Evolutionary conservation across 2,888 invertebrate species (phyloP).

Genomic region (Protophormia terraenovae): DNA sequence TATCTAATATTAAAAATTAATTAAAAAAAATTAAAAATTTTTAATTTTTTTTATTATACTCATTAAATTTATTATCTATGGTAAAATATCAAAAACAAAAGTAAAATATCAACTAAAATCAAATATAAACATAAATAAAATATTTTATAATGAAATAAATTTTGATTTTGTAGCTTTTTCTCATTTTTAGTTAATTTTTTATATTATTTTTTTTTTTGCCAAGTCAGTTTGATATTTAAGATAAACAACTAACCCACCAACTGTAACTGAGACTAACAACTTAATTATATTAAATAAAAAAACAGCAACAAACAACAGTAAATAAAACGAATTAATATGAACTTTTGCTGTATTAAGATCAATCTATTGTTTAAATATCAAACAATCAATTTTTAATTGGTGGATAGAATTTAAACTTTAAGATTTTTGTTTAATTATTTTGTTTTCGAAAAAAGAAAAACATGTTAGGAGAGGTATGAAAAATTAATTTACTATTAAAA

Average conservation of each 20-base stretch:
- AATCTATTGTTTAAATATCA: slow-evolving; percentile 51
- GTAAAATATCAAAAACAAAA: not conserved
- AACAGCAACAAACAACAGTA: not conserved
- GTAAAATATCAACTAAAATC: not conserved
- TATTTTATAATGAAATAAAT: slow-evolving; percentile 36
- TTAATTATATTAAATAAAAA: slow-evolving; percentile 51
- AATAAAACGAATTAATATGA: slow-evolving; percentile 38
- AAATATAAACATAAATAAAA: not conserved
- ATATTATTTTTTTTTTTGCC: not conserved
- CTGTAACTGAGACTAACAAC: slow-evolving; percentile 56
- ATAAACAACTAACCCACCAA: slow-evolving; percentile 46
- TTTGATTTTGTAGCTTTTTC: slow-evolving; percentile 4
- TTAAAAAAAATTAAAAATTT: not conserved
- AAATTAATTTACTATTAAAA: slow-evolving; percentile 14
- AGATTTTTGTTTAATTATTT: slow-evolving; percentile 28
- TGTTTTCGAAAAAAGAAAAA: not conserved
- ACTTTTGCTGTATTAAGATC: slow-evolving; percentile 42
- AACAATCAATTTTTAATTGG: slow-evolving; percentile 49
- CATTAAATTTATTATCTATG: slow-evolving; percentile 51
- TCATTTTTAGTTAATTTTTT: not conserved
- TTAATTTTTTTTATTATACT: slow-evolving; percentile 21
- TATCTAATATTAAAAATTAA: not conserved
- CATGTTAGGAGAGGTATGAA: slow-evolving; percentile 7
- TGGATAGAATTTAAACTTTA: slow-evolving; percentile 19
- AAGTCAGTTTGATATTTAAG: slow-evolving; percentile 52